Conservation (phyloP, 1,140 invertebrate species). For the Helicoverpa armigera region DNA sequence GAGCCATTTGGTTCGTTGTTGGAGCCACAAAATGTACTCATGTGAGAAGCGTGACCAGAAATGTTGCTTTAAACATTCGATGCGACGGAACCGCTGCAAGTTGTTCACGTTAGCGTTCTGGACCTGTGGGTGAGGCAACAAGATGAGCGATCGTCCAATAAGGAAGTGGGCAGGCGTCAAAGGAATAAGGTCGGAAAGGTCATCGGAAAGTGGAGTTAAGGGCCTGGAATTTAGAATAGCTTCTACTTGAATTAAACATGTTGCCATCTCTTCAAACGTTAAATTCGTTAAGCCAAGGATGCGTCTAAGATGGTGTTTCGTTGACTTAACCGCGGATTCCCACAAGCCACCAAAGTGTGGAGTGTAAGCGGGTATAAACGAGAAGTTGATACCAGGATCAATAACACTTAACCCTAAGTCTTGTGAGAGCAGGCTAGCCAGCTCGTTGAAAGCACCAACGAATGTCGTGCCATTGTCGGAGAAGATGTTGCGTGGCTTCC, state of each 20-base stretch:
- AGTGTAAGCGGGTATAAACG: no score
- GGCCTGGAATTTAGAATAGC: neutral
- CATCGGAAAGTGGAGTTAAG: slow-evolving; percentile 3
- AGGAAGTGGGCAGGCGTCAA: slow-evolving; percentile 1
- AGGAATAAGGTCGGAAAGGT: neutral
- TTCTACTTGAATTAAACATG: slow-evolving; percentile 3
- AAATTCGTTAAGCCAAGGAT: neutral
- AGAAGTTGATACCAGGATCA: no score
- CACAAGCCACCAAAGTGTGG: no score
- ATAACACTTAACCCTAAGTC: no score
- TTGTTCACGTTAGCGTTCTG: neutral
- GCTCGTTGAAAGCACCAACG: no score
- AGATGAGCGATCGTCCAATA: neutral
- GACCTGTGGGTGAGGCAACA: slow-evolving; percentile 16
- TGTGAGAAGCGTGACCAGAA: slow-evolving; percentile 2
- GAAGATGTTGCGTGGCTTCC: neutral
- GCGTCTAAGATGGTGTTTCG: neutral
- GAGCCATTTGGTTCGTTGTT: neutral
- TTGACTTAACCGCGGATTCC: neutral
- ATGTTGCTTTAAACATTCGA: slow-evolving; percentile 3
- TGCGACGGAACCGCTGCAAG: neutral
- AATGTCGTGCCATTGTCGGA: no score
- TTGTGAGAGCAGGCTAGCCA: no score
- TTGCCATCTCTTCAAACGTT: neutral
- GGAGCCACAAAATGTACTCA: neutral